These are phyloP conservation scores for Cosmorhoe ocellata DNA, from an alignment of 2,888 invertebrate genomes.

Conservation along the genomic window DNA sequence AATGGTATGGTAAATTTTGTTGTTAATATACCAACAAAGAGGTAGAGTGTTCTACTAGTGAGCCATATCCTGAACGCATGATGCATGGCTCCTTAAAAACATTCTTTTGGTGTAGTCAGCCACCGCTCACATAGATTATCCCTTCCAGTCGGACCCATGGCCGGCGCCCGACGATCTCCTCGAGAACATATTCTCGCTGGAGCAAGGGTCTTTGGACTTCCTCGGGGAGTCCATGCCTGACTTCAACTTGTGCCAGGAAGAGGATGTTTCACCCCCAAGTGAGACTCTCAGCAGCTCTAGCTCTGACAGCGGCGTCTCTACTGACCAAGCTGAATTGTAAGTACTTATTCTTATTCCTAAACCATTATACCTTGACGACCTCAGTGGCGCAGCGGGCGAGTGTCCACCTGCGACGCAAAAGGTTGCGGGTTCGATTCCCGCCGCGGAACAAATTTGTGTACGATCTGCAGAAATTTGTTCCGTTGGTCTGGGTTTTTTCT, in stretches of 20 bases:
- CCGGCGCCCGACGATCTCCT: slow-evolving; percentile 84
- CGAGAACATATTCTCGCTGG: slow-evolving; percentile 86
- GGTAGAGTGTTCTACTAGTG: no score
- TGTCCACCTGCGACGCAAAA: no score
- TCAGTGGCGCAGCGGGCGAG: no score
- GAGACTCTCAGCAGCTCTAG: slow-evolving; percentile 73
- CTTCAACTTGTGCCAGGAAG: slow-evolving; percentile 61
- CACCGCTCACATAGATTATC: slow-evolving; percentile 8
- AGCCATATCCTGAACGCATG: no score
- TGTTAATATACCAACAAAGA: no score
- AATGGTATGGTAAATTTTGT: no score
- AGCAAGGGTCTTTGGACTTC: slow-evolving; percentile 83
- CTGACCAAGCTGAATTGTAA: slow-evolving; percentile 83
- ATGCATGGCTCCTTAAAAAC: no score
- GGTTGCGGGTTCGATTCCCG: no score
- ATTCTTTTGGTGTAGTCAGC: neutral
- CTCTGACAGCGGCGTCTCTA: slow-evolving; percentile 88
- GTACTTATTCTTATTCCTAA: slow-evolving; percentile 27
- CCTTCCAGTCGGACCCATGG: slow-evolving; percentile 71
- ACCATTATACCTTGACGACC: no score
- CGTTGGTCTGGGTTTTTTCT: no score
- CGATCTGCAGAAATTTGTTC: no score
- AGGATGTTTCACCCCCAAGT: slow-evolving; percentile 53
- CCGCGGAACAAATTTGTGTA: no score
- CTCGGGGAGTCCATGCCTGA: slow-evolving; percentile 80